A percentile compares a stretch with the other conserved stretches of the same genome.
These are phyloP conservation scores for Manduca sexta DNA, from an alignment of 1,140 invertebrate species.

Conservation along the genomic window DNA sequence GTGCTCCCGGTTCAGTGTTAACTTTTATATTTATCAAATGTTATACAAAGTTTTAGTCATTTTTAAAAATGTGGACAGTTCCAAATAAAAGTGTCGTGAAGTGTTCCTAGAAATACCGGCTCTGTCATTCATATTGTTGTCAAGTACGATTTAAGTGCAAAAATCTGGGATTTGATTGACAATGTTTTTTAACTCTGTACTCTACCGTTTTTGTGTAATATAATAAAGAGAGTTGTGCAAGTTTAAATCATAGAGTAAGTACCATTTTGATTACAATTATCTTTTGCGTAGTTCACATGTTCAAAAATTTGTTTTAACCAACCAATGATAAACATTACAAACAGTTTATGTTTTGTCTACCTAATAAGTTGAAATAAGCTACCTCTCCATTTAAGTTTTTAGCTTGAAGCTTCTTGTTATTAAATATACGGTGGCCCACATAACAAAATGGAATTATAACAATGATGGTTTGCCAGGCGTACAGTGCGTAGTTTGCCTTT, in stretches of 20 bases:
- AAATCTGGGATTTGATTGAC: constrained; percentile 40
- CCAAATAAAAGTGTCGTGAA: constrained; percentile 51
- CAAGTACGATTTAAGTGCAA: constrained; percentile 63
- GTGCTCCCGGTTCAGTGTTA: constrained; percentile 24
- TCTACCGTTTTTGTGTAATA: constrained; percentile 9
- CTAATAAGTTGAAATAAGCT: too few relatives aligned
- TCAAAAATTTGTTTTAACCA: too few relatives aligned
- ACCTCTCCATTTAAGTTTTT: too few relatives aligned
- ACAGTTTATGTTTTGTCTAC: too few relatives aligned
- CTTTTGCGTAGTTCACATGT: too few relatives aligned
- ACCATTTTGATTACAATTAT: neutral
- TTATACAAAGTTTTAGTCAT: constrained; percentile 10
- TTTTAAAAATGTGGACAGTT: constrained; percentile 48
- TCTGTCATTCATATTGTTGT: constrained; percentile 40
- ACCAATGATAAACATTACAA: too few relatives aligned
- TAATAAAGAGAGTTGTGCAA: too few relatives aligned
- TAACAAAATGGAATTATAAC: too few relatives aligned
- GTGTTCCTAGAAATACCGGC: constrained; percentile 55
- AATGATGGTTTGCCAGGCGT: neutral
- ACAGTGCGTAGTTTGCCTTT: constrained; percentile 9
- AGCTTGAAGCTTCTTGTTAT: too few relatives aligned
- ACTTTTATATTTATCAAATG: constrained; percentile 4
- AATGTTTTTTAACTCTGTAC: constrained; percentile 42
- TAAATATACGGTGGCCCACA: too few relatives aligned
- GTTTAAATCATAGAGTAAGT: neutral